Conservation (phyloP, 2,797 vertebrate genomes). For the Leptatherina wallacei region DNA sequence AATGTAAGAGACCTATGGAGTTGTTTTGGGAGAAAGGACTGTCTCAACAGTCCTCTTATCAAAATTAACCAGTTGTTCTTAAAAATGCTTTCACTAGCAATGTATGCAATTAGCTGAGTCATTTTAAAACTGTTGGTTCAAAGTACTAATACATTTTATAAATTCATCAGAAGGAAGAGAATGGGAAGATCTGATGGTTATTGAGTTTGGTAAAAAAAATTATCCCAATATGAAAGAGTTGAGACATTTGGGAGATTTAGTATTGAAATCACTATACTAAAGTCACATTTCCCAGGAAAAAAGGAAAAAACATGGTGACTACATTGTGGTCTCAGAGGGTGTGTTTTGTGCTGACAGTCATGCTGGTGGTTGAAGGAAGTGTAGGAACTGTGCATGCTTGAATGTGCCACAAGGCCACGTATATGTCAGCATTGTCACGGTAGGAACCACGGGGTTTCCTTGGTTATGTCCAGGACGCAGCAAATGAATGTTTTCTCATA, state of each 20-base stretch:
- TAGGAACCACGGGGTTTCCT: constrained; percentile 75
- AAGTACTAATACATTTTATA: not conserved
- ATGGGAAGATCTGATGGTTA: not conserved
- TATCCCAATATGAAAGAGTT: not conserved
- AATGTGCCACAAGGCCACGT: constrained; percentile 45
- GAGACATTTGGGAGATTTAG: not conserved
- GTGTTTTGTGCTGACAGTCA: constrained; percentile 53
- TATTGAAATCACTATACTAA: constrained; percentile 2
- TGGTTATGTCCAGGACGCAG: constrained; percentile 44
- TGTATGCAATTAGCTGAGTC: not conserved
- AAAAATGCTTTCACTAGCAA: not conserved
- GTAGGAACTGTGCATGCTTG: constrained; percentile 40
- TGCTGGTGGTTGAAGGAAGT: constrained; percentile 45
- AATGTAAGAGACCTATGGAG: not conserved
- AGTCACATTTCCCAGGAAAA: constrained; percentile 2
- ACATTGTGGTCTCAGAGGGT: constrained; percentile 43
- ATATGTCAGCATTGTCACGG: constrained; percentile 48
- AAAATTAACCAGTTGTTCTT: not conserved
- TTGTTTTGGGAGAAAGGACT: not conserved
- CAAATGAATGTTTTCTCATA: constrained; percentile 61
- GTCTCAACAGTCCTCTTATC: not conserved
- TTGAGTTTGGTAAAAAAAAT: not conserved
- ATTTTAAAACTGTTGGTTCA: not conserved
- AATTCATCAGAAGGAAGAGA: not conserved
- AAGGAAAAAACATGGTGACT: not conserved